Evolutionary conservation across 1,140 invertebrate species (phyloP).

Genomic region (Protaetia brevitarsis): DNA sequence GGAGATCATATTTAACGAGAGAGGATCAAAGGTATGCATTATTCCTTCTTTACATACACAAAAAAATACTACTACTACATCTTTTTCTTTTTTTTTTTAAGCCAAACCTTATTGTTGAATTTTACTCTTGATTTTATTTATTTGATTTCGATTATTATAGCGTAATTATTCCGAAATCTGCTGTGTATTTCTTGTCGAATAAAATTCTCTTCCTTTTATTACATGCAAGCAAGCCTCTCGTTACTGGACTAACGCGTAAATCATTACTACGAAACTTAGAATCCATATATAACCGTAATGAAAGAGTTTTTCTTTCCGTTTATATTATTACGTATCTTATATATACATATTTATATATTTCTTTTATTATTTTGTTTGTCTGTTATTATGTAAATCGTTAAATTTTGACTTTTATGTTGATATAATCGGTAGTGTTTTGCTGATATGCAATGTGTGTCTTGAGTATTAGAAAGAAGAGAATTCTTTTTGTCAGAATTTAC

Average conservation of each 20-base stretch:
- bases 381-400: background rate
- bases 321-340: background rate
- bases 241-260: constrained; percentile 14
- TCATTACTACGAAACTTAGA: background rate
- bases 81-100: constrained; percentile 19
- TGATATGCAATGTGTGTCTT: constrained; percentile 12
- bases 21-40: constrained; percentile 95
- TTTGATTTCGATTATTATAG: background rate
- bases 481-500: constrained; percentile 18
- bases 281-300: background rate
- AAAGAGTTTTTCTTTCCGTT: background rate
- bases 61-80: constrained; percentile 16
- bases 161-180: constrained; percentile 15
- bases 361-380: background rate
- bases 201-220: constrained; percentile 18
- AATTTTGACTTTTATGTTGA: background rate
- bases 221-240: constrained; percentile 16
- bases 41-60: constrained; percentile 20
- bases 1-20: constrained; percentile 99
- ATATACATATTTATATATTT: background rate
- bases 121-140: constrained; percentile 5
- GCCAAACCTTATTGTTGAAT: constrained; percentile 13
- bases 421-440: constrained; percentile 16
- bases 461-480: constrained; percentile 18
- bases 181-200: constrained; percentile 16